Evolutionary conservation across 2,888 invertebrate genomes (phyloP), one percentile per base, ranked within the genome.

Genomic region (Argyresthia albistria): DNA sequence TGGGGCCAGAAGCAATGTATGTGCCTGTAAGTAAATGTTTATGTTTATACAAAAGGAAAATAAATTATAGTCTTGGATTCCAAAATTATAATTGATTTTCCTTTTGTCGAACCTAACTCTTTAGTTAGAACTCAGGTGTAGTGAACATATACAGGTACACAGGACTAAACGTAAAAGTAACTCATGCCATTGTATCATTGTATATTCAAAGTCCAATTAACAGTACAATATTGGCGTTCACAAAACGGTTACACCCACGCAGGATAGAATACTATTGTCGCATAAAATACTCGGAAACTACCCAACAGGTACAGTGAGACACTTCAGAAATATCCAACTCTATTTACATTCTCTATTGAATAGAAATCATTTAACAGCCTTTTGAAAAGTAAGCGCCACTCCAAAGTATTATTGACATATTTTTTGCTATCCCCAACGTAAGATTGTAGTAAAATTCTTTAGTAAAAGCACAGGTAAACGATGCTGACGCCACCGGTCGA

Each of bases 301-400:
- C 58, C 53, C 53, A 59, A 57, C 71, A 70, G 71, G 66, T 70
- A 69, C n/a, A n/a, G n/a, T 61, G 60, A 57, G 61, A 61, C 66
- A 69, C 73, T 73, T 60, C 62, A 72, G 60, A 60, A 63, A 61
- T 69, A 67, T 71, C 70, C 73, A 71, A 63, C 49, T 59, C 57
- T 54, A 65, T 65, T 69, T 69, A 68, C 71, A 69, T n/a, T n/a
- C 60, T 66, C 57, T 54, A 67, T 64, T 69, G 64, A 71, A 71
- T 58, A 50, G 50, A 49, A 53, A 39, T 43, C 57, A 64, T 57
- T 58, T 57, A 57, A 58, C 58, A 45, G 54, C 58, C 61, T 67
- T 76, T 73, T 69, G 63, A 73, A 66, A 69, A 62, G 56, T 78
- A 75, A 84, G 84, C 84, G 84, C 84, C 84, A 83, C 76, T 69